phyloP scores from a whole-genome alignment of 2,888 invertebrate species.

The Amblyjoppa proteus region DNA sequence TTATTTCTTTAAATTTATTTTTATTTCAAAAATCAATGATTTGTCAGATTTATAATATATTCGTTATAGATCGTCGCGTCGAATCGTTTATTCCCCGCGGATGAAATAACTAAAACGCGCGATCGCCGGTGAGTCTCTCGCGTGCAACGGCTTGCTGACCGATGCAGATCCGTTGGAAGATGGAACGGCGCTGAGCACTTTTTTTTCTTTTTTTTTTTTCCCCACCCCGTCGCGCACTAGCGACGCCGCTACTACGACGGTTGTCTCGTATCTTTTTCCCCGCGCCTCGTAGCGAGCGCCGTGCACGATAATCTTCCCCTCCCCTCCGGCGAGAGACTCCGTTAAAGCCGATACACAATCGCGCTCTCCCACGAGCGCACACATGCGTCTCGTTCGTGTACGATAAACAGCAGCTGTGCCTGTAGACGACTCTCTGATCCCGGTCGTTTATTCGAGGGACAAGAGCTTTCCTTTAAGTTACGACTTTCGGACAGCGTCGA shows the following conservation, averaged over 20 bases:
- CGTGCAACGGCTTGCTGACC: not conserved
- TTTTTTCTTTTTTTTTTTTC: constrained; percentile 9
- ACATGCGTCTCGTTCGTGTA: not conserved
- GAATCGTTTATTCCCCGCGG: not conserved
- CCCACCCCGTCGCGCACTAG: not conserved
- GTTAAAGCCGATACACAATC: not conserved
- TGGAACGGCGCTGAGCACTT: constrained; percentile 10
- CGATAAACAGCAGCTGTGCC: not conserved
- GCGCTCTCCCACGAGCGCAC: not conserved
- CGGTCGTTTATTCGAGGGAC: not conserved
- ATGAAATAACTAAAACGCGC: not conserved
- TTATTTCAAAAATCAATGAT: not conserved
- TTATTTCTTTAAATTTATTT: not conserved
- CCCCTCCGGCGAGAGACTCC: not conserved
- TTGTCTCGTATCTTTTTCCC: not conserved
- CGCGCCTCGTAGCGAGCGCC: not conserved
- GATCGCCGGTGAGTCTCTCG: not conserved
- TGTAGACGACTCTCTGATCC: not conserved
- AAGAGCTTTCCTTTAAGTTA: not conserved
- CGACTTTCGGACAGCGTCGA: not conserved
- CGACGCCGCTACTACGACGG: not conserved
- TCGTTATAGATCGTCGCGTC: not conserved
- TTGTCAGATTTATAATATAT: not conserved
- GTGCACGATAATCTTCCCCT: not conserved
- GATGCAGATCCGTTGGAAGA: not conserved